Conservation (phyloP, 2,113 vertebrate genomes). For the Desmodus rotundus region DNA sequence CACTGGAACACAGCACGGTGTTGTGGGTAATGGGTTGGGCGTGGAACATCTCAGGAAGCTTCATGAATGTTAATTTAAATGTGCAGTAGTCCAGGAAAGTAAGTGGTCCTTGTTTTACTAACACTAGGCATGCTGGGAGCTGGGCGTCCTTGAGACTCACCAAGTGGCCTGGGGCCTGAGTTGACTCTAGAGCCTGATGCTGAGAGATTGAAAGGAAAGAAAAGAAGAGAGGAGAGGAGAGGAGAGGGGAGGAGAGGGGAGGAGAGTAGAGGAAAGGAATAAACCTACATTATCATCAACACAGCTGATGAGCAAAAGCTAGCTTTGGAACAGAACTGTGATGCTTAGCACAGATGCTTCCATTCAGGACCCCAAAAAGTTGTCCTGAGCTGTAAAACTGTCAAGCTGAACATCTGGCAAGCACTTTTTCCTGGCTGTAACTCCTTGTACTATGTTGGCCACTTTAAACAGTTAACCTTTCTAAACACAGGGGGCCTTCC, state of each 20-base stretch:
- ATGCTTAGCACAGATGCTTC: background rate
- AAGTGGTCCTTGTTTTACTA: background rate
- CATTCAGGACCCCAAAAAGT: background rate
- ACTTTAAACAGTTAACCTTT: background rate
- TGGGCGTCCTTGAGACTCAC: background rate
- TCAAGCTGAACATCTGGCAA: background rate
- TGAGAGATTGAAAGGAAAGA: background rate
- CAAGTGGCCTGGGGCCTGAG: background rate
- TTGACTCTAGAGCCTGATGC: background rate
- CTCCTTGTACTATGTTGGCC: background rate
- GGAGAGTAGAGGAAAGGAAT: background rate
- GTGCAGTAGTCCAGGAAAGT: background rate
- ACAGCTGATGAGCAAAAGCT: background rate
- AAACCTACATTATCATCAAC: background rate
- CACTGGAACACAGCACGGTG: background rate
- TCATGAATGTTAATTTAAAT: slow-evolving; percentile 12
- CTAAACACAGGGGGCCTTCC: background rate
- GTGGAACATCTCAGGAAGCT: slow-evolving; percentile 13
- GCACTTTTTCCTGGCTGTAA: background rate
- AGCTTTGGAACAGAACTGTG: background rate
- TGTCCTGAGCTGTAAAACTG: background rate
- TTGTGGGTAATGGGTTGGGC: background rate
- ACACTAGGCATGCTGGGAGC: background rate
- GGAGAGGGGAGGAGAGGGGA: background rate
- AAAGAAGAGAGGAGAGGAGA: background rate